A percentile compares a stretch with the other conserved stretches of the same genome.
phyloP scores from a whole-genome alignment of 2,797 vertebrate species.

The Pseudochirops corinnae region DNA sequence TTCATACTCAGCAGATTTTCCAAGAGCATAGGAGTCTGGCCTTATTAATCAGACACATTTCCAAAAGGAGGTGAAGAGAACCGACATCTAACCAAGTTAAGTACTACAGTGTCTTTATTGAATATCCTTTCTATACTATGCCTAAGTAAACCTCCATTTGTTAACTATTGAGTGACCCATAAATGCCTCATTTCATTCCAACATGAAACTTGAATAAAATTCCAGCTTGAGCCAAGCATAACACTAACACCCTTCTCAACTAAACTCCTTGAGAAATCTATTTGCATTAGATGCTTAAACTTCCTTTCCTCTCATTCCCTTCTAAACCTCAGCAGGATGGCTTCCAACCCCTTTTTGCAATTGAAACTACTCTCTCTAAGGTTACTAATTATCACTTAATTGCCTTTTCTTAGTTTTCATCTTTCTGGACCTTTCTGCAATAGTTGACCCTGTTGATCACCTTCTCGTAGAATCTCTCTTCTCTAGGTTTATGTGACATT shows the following conservation, averaged over 20 bases:
- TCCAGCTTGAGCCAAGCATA: background rate
- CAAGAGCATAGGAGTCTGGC: background rate
- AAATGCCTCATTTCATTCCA: background rate
- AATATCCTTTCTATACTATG: background rate
- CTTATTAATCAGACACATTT: background rate
- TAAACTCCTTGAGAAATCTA: too few relatives aligned
- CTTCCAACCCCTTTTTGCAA: background rate
- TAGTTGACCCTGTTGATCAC: background rate
- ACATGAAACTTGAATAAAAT: background rate
- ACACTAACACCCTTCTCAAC: too few relatives aligned
- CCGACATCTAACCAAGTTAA: background rate
- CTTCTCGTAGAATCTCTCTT: background rate
- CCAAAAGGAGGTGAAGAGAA: background rate
- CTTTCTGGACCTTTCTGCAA: background rate
- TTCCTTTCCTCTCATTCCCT: too few relatives aligned
- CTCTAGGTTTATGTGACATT: background rate
- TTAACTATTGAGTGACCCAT: background rate
- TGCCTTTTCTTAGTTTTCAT: background rate
- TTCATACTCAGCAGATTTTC: background rate
- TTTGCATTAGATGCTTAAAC: too few relatives aligned
- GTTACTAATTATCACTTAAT: background rate
- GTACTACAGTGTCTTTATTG: background rate
- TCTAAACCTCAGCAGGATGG: too few relatives aligned
- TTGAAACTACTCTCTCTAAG: background rate
- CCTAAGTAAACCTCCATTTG: background rate